Percentiles rank a stretch among this genome's conserved stretches.
These are phyloP conservation scores for Pollenia amentaria DNA, from an alignment of 2,888 invertebrate species.

Conservation along the genomic window DNA sequence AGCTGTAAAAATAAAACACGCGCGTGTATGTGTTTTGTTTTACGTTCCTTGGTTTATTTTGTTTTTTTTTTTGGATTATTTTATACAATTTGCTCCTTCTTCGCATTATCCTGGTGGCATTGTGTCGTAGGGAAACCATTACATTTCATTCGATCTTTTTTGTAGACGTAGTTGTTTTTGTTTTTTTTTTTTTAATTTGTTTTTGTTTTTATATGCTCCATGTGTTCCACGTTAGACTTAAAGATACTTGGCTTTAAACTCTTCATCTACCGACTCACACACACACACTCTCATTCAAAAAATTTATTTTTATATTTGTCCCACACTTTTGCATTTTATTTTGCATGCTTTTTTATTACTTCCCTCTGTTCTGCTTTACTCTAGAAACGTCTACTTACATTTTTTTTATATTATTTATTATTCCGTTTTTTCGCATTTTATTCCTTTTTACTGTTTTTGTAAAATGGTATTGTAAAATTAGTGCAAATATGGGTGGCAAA, in stretches of 20 bases:
- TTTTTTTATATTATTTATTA: conserved; percentile 13
- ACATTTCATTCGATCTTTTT: conserved; percentile 42
- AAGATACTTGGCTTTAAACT: conserved; percentile 38
- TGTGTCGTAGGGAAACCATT: conserved; percentile 47
- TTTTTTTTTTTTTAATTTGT: conserved; percentile 40
- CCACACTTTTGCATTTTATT: conserved; percentile 48
- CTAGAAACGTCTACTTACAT: not conserved
- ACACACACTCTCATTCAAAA: not conserved
- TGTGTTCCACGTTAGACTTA: conserved; percentile 54
- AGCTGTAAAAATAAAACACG: conserved; percentile 60
- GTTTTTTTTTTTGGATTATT: conserved; percentile 42
- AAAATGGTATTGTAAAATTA: conserved; percentile 69
- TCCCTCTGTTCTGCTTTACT: not conserved
- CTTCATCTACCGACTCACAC: not conserved
- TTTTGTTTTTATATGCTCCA: conserved; percentile 36
- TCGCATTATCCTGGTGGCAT: conserved; percentile 33
- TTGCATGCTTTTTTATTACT: conserved; percentile 29
- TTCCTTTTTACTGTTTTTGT: conserved; percentile 23
- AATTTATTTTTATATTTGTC: not conserved
- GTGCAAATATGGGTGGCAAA: conserved; percentile 65
- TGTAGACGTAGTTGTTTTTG: not conserved
- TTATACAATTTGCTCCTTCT: conserved; percentile 26
- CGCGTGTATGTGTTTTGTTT: conserved; percentile 48
- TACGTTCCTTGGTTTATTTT: conserved; percentile 34
- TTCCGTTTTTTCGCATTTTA: conserved; percentile 13